Conservation (phyloP, 2,888 invertebrate species). For the Stegophylla sp. region DNA sequence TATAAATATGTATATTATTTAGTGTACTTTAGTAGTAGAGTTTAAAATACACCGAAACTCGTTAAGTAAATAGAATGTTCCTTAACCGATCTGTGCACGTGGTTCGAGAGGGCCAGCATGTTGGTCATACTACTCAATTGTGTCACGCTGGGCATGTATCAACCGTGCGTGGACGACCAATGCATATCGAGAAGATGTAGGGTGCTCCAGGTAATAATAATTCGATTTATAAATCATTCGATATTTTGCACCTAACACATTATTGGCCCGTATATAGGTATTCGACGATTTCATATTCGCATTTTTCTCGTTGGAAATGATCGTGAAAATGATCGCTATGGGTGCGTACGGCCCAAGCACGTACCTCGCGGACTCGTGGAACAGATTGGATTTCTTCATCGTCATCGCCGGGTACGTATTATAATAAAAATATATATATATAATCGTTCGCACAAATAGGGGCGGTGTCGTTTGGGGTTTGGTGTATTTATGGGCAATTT, state of each 20-base stretch:
- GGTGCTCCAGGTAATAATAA: slow-evolving; percentile 78
- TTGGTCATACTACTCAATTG: slow-evolving; percentile 97
- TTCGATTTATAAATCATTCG: background rate
- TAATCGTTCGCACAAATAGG: too few relatives aligned
- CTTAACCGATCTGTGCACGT: slow-evolving; percentile 69
- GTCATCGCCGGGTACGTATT: slow-evolving; percentile 87
- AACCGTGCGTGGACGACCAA: slow-evolving; percentile 94
- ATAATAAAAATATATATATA: too few relatives aligned
- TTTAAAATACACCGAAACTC: too few relatives aligned
- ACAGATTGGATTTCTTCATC: slow-evolving; percentile 96
- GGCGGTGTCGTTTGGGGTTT: too few relatives aligned
- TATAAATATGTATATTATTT: too few relatives aligned
- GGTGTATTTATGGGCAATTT: too few relatives aligned
- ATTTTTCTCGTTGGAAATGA: slow-evolving; percentile 97
- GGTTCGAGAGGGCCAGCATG: slow-evolving; percentile 99
- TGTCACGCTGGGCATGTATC: slow-evolving; percentile 98
- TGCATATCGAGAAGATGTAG: slow-evolving; percentile 89
- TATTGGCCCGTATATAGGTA: slow-evolving; percentile 72
- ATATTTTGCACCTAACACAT: too few relatives aligned
- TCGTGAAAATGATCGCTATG: slow-evolving; percentile 98
- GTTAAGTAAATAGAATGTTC: background rate
- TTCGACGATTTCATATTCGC: slow-evolving; percentile 99
- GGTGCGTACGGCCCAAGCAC: slow-evolving; percentile 91
- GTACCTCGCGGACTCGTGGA: slow-evolving; percentile 98
- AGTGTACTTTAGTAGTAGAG: too few relatives aligned